These are phyloP conservation scores for Drosophila suboccidentalis DNA, from an alignment of 2,888 invertebrate genomes.

Conservation along the genomic window DNA sequence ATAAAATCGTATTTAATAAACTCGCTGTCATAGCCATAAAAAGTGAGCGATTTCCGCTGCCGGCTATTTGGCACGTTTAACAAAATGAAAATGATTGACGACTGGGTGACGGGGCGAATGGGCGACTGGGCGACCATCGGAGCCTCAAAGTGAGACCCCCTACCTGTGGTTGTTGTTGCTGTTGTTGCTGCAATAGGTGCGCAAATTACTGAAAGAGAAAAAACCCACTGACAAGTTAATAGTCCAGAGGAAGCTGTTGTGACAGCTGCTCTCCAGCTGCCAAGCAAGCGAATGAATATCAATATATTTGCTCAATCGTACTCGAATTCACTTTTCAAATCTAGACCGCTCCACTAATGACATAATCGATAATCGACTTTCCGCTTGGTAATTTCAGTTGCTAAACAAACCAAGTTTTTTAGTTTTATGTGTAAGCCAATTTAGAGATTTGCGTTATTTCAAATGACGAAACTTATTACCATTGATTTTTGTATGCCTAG, in stretches of 20 bases:
- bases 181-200: constrained; percentile 52
- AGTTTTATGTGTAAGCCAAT: background rate
- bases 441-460: background rate
- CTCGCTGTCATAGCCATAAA: constrained; percentile 54
- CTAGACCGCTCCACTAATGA: constrained; percentile 47
- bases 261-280: constrained; percentile 43
- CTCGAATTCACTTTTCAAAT: constrained; percentile 38
- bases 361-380: constrained; percentile 62
- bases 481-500: too few relatives aligned
- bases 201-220: constrained; percentile 40
- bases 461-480: background rate
- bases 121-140: constrained; percentile 37
- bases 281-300: constrained; percentile 29
- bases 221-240: constrained; percentile 75
- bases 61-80: constrained; percentile 73
- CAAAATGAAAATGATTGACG: constrained; percentile 74
- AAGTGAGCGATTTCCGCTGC: constrained; percentile 66
- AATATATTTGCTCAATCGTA: background rate
- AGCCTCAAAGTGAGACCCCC: constrained; percentile 13
- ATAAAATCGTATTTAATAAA: constrained; percentile 41
- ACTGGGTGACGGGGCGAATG: constrained; percentile 28
- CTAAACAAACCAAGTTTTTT: constrained; percentile 9
- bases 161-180: constrained; percentile 19
- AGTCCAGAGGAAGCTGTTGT: constrained; percentile 68
- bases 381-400: constrained; percentile 40